Evolutionary conservation across 1,140 invertebrate species (phyloP).

Genomic region (Calliopsis andreniformis): DNA sequence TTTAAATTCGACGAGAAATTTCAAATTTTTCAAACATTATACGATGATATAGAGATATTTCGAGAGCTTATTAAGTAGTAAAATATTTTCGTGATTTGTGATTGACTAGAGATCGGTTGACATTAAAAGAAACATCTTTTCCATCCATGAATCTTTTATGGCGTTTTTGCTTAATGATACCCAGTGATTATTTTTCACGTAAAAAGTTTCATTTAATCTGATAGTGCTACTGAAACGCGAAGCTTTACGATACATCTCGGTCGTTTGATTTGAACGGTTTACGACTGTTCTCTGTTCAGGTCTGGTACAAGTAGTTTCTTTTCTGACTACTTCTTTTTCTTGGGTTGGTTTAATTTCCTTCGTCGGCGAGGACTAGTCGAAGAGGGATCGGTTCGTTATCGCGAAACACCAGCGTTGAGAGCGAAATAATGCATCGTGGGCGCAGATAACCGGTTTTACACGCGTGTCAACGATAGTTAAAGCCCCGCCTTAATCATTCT

Average conservation of each 20-base stretch:
- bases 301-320: background rate
- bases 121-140: too few relatives aligned
- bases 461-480: slow-evolving; percentile 50
- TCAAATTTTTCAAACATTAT: too few relatives aligned
- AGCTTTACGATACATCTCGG: slow-evolving; percentile 27
- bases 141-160: background rate
- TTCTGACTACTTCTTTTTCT: background rate
- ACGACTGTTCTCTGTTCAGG: background rate
- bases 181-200: background rate
- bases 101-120: too few relatives aligned
- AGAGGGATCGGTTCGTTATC: slow-evolving; percentile 43
- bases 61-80: too few relatives aligned
- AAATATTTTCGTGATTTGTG: too few relatives aligned
- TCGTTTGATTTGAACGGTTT: slow-evolving; percentile 50
- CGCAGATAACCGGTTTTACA: slow-evolving; percentile 52
- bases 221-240: slow-evolving; percentile 20
- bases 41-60: too few relatives aligned
- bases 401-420: slow-evolving; percentile 47
- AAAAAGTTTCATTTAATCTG: slow-evolving; percentile 39
- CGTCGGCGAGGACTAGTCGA: background rate
- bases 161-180: background rate
- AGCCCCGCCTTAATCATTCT: slow-evolving; percentile 48
- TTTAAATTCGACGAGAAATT: too few relatives aligned
- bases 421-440: slow-evolving; percentile 48
- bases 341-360: slow-evolving; percentile 7